Evolutionary conservation across 64 coral and sea anemone genomes (phyloP), one percentile per base, ranked within the genome.

Genomic region (Orbicella faveolata): DNA sequence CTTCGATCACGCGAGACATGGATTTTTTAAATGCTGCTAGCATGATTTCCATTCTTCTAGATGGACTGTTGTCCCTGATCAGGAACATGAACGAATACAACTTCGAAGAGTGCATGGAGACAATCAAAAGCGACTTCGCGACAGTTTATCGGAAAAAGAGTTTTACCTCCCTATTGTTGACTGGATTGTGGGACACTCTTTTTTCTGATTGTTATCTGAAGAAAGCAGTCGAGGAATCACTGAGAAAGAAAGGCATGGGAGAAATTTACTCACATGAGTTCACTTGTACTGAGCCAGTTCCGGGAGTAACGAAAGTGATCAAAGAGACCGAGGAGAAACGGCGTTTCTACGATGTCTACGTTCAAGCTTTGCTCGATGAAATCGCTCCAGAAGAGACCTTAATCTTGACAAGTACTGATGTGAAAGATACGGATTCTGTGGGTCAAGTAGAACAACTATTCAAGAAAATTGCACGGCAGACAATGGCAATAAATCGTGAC

Each of bases 91-190:
- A 34, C 18, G 63, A 59, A 54, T 90, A 61, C 53, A 80, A 69
- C 2, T 90, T 90, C 73, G 48, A 90, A 35, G 76, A 73, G 7
- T 90, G 39, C 18, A 7, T 90, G 66, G 12, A 9, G 17, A 72
- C 61, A 34, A 70, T 90, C 15, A 34, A 6, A 3, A 9, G 73
- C 9, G 78, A 57, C 63, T 6, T 39, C 4, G 18, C 9, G 14
- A 41, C 67, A 1, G 18, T 90, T 74, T 73, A 41, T 34, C 65
- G 77, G 6, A 90, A 90, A 72, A 55, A 80, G 4, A 57, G 9
- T 48, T 81, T 90, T 6, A 81, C 77, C 26, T 6, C 1, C 14
- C 59, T 90, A 16, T 19, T 90, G n/a, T 2, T 4, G 5, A 2
- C 1, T 34, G 88, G 64, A 10, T 13, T 90, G 7, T 1, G 0